Evolutionary conservation across 2,797 vertebrate species (phyloP).

Genomic region (Chelmon rostratus): DNA sequence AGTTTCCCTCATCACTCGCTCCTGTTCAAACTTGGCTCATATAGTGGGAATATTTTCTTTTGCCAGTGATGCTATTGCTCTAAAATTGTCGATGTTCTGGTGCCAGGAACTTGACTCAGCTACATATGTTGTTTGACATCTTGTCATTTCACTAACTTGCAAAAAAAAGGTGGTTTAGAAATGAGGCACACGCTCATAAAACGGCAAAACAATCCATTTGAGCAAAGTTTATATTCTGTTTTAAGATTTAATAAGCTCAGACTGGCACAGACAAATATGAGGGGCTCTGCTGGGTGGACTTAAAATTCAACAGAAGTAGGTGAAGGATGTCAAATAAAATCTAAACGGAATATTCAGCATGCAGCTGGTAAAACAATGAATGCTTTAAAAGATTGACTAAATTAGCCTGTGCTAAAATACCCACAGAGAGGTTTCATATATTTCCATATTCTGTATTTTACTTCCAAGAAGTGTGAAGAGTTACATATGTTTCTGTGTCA

Average conservation of each 20-base stretch:
- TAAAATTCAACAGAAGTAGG: constrained; percentile 49
- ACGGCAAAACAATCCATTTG: constrained; percentile 49
- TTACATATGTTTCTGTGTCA: constrained; percentile 3
- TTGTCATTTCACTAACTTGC: constrained; percentile 45
- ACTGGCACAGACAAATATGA: constrained; percentile 40
- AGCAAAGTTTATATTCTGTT: constrained; percentile 44
- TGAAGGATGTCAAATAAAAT: constrained; percentile 69
- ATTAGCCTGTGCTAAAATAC: constrained; percentile 31
- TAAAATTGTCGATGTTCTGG: constrained; percentile 28
- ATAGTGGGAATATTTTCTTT: constrained; percentile 37
- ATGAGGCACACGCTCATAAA: constrained; percentile 26
- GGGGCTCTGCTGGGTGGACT: constrained; percentile 36
- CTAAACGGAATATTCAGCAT: constrained; percentile 46
- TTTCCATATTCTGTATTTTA: constrained; percentile 25
- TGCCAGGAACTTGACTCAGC: constrained; percentile 50
- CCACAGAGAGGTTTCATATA: constrained; percentile 8
- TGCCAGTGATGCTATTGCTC: constrained; percentile 42
- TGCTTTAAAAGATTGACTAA: constrained; percentile 39
- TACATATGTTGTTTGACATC: constrained; percentile 66
- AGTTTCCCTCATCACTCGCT: constrained; percentile 8
- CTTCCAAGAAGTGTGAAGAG: constrained; percentile 25
- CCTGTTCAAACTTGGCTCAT: constrained; percentile 20
- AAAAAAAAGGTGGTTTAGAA: constrained; percentile 17
- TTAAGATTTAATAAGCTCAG: constrained; percentile 54
- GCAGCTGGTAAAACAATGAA: constrained; percentile 69